A percentile compares a stretch with the other conserved stretches of the same genome.
Conservation (phyloP, 1,140 invertebrate species). For the Euura lappo region DNA sequence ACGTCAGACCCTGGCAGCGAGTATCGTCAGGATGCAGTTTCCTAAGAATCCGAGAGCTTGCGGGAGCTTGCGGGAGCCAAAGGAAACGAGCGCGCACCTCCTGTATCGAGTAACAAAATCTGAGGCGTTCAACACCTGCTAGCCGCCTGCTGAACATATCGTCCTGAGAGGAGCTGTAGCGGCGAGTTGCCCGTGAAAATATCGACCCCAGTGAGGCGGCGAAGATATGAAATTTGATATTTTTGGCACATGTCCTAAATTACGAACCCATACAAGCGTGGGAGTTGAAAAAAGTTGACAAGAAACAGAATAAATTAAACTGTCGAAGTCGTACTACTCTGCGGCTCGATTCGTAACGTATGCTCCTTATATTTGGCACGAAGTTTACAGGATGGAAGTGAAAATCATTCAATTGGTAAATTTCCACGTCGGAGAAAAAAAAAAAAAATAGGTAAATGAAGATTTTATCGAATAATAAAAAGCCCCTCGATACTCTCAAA, state of each 20-base stretch:
- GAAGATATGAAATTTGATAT: background rate
- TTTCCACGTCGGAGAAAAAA: too few relatives aligned
- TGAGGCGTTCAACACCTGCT: constrained; percentile 1
- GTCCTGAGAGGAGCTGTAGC: too few relatives aligned
- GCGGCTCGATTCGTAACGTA: too few relatives aligned
- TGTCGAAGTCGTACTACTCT: too few relatives aligned
- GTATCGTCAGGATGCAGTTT: too few relatives aligned
- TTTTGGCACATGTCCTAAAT: constrained; percentile 9
- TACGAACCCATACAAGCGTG: background rate
- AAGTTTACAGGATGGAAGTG: too few relatives aligned
- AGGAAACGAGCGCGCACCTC: background rate
- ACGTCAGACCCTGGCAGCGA: too few relatives aligned
- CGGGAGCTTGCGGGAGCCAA: background rate
- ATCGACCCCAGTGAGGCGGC: background rate
- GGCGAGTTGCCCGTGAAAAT: background rate
- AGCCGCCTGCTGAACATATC: background rate
- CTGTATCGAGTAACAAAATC: constrained; percentile 11
- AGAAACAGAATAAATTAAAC: too few relatives aligned
- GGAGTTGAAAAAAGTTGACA: background rate
- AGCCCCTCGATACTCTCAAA: background rate
- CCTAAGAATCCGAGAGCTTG: background rate
- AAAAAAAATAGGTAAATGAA: too few relatives aligned
- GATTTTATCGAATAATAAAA: too few relatives aligned
- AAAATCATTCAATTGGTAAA: too few relatives aligned
- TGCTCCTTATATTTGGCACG: too few relatives aligned